phyloP scores from a whole-genome alignment of 2,113 vertebrate genomes.

The Phylloscopus whistleri region DNA sequence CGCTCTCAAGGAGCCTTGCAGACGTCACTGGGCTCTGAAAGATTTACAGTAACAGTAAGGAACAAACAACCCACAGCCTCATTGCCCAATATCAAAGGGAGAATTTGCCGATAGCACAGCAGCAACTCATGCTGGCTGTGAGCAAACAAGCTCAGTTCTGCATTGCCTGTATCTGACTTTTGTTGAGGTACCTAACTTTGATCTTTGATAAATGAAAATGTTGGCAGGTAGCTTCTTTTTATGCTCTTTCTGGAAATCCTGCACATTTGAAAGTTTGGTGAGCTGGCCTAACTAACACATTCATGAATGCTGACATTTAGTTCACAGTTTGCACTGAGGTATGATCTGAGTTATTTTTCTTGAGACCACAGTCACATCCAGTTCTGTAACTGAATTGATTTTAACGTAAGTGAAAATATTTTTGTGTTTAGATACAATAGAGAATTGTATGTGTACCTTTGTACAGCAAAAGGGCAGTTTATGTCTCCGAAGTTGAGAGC shows the following conservation, averaged over 20 bases:
- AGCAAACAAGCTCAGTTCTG: neutral
- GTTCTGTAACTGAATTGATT: conserved; percentile 44
- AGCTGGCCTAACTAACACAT: neutral
- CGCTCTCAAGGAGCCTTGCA: neutral
- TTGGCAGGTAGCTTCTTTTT: neutral
- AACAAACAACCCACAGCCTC: neutral
- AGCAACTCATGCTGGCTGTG: neutral
- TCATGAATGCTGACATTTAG: conserved; percentile 40
- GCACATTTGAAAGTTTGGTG: neutral
- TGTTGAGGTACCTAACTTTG: neutral
- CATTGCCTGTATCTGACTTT: neutral
- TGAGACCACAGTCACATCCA: conserved; percentile 4
- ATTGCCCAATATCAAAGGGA: neutral
- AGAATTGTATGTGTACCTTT: neutral
- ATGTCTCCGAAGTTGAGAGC: neutral
- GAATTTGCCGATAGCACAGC: neutral
- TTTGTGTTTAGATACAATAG: neutral
- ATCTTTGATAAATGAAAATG: neutral
- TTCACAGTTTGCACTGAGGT: conserved; percentile 49
- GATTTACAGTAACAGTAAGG: neutral
- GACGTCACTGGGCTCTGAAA: neutral
- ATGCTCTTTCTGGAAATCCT: neutral
- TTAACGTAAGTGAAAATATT: conserved; percentile 33
- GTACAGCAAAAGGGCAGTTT: neutral
- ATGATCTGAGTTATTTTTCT: conserved; percentile 52